Conservation (phyloP, 2,113 vertebrate genomes). For the Balaenoptera acutorostrata region DNA sequence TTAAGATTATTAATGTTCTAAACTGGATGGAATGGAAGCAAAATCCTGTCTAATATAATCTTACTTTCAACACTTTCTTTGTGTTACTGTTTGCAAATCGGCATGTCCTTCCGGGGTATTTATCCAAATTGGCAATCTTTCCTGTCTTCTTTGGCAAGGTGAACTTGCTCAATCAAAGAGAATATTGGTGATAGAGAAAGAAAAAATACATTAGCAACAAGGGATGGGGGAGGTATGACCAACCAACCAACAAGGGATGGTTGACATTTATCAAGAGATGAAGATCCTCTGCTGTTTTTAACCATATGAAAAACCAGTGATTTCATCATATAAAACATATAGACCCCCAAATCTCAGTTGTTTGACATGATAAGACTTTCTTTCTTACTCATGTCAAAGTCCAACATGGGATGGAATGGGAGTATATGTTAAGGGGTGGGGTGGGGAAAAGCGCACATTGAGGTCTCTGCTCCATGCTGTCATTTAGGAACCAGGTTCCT, state of each 20-base stretch:
- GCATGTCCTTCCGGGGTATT: background rate
- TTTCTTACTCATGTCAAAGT: background rate
- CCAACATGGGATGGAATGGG: background rate
- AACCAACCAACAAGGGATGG: background rate
- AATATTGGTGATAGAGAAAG: background rate
- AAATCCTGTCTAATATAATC: background rate
- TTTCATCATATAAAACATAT: background rate
- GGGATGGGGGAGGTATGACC: background rate
- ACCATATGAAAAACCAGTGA: background rate
- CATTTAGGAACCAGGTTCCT: background rate
- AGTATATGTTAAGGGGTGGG: background rate
- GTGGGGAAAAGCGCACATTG: background rate
- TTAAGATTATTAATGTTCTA: conserved; percentile 29
- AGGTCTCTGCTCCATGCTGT: background rate
- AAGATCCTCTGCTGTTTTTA: background rate
- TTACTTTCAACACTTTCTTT: conserved; percentile 4
- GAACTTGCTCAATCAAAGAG: background rate
- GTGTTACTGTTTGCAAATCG: background rate
- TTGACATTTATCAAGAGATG: background rate
- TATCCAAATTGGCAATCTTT: background rate
- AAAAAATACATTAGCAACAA: background rate
- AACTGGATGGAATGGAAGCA: conserved; percentile 1
- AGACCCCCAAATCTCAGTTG: background rate
- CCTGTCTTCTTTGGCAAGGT: conserved; percentile 6
- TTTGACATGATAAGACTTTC: background rate